These are phyloP conservation scores for Bombyx mori DNA, from an alignment of 1,140 invertebrate species.

Conservation along the genomic window DNA sequence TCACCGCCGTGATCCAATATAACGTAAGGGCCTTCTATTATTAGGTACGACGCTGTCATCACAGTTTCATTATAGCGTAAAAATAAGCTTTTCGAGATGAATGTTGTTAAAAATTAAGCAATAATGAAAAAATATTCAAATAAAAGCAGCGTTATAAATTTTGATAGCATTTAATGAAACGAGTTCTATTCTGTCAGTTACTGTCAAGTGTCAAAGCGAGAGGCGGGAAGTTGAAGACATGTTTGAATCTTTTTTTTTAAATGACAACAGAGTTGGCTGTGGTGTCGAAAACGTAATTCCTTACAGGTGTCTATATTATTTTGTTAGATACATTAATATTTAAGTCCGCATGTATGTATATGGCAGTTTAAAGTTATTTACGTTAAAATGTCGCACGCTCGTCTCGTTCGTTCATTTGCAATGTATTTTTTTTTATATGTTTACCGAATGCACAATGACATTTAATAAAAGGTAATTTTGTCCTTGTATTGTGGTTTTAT, in stretches of 20 bases:
- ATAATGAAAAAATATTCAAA: too few species aligned
- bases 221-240: slow-evolving; percentile 10
- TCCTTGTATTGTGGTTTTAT: slow-evolving; percentile 46
- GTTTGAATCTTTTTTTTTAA: slow-evolving; percentile 49
- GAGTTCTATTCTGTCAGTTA: slow-evolving; percentile 22
- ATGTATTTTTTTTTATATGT: slow-evolving; percentile 55
- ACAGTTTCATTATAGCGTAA: too few species aligned
- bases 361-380: background rate
- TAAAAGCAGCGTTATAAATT: too few species aligned
- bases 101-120: too few species aligned
- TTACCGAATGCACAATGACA: slow-evolving; percentile 66
- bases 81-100: too few species aligned
- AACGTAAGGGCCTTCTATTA: too few species aligned
- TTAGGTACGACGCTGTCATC: too few species aligned
- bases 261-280: slow-evolving; percentile 11
- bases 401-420: slow-evolving; percentile 50
- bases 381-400: slow-evolving; percentile 38
- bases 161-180: background rate
- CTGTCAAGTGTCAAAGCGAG: slow-evolving; percentile 44
- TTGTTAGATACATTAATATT: slow-evolving; percentile 1
- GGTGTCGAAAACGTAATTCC: slow-evolving; percentile 1
- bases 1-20: too few species aligned
- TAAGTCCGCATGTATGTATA: slow-evolving; percentile 5
- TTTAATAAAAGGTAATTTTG: slow-evolving; percentile 65
- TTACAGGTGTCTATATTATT: slow-evolving; percentile 2